Evolutionary conservation across 2,797 vertebrate genomes (phyloP), one percentile per base, ranked within the genome.

Genomic region (Pristis pectinata): DNA sequence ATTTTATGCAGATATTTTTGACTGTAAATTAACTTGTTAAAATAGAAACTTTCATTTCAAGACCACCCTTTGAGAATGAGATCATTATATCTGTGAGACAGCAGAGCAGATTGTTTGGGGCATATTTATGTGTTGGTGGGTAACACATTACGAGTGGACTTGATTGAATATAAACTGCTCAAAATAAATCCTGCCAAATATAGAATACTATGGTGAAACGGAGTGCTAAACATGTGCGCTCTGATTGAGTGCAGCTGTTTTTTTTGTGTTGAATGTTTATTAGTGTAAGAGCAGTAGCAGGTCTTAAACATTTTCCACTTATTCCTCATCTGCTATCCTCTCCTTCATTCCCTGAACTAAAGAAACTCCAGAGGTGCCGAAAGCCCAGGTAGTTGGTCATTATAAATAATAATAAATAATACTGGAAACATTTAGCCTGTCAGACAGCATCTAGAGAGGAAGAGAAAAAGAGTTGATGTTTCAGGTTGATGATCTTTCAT

Each of bases 221-320:
- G 13, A 53, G 9, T 34, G 27, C 44, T 17, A 7, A 74, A 74
- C 13, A 8, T 22, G 11, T 17, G 27, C 74, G 27, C 30, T 72
- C 22, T 17, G 30, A 91, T 67, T 72, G 70, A 93, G 27, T 93
- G 41, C 70, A 34, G 92, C 92, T 93, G 67, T 27, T 74, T 93
- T 72, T 30, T 64, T 74, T 27, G 22, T 91, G 61, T 64, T 24
- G 59, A 64, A 24, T 19, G 61, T 92, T 92, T 37, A 24, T 41
- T 27, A 92, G n/a, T 92, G 22, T 8, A 92, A 92, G n/a, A 72
- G 24, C 64, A 59, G 83, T n/a, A 87, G 83, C 83, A 59, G 53
- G 53, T 22, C 13, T 87, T n/a, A 44, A 53, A 44, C 41, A 82
- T 19, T 59, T 87, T 59, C 53, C 82, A 85, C 49, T 85, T 82